Evolutionary conservation across 2,888 invertebrate species (phyloP), one percentile per base, ranked within the genome.

Genomic region (Brachyptera putata): DNA sequence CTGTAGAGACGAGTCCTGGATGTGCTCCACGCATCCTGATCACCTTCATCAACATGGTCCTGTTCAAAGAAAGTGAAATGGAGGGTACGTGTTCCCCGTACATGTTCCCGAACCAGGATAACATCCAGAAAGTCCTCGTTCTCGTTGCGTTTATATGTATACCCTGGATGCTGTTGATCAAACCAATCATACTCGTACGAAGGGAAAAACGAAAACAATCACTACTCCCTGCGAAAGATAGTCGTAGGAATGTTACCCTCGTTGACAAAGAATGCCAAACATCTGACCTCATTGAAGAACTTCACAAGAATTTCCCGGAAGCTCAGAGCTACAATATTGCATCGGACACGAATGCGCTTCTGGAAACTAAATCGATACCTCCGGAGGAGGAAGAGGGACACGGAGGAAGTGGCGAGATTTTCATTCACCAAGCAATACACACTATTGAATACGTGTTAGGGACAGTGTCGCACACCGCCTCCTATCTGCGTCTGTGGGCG

Each of bases 381-480:
- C 83, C 11, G 13, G 72, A 37, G 1, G 80, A 79, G 0, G 79
- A 68, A 63, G 72, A 39, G 1, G 80, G 79, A 0, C 79, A 68
- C 63, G 90, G 86, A 67, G 57, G 18, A 11, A 4, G 11, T 16
- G 56, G 43, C 13, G 96, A 96, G 72, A 77, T 95, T 67, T 89
- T 93, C 80, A 95, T 97, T 69, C 89, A 95, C 74, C 95, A 96
- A 72, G 88, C 86, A 16, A 97, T 97, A 69, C 96, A 97, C 76
- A 97, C 97, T 1, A 95, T 97, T 63, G 97, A 97, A 78, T 98
- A 93, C 71, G 93, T 95, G 65, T 83, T 97, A 64, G 95, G 95
- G 69, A 95, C 95, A 61, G 88, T 98, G 66, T 96, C 96, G 0
- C 95, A 98, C 73, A 97, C 97, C 0, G 97, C 97, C 1, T 96